Conservation (phyloP, 2,113 vertebrate genomes). For the Enhydra lutris region DNA sequence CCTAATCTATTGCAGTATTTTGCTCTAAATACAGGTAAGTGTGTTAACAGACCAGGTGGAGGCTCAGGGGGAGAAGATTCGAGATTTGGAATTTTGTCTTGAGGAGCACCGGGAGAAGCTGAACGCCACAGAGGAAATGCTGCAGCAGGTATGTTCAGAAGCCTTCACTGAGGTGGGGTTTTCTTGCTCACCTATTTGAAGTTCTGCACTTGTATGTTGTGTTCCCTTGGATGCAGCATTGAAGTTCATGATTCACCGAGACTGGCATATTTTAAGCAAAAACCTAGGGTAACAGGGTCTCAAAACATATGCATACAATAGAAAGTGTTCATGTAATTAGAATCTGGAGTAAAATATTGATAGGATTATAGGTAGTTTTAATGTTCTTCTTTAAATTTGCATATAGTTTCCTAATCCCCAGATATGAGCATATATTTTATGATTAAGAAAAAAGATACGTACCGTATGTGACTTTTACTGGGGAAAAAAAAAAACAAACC, state of each 20-base stretch:
- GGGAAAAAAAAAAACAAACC: neutral
- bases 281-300: neutral
- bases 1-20: neutral
- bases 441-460: neutral
- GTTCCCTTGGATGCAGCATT: neutral
- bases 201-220: neutral
- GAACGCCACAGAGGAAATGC: constrained; percentile 95
- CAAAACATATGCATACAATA: neutral
- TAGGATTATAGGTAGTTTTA: neutral
- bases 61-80: constrained; percentile 98
- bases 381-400: neutral
- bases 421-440: neutral
- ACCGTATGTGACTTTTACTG: neutral
- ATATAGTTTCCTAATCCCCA: neutral
- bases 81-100: constrained; percentile 95
- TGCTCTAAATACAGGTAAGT: constrained; percentile 87
- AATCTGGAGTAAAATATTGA: neutral
- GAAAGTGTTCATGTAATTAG: neutral
- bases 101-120: constrained; percentile 97
- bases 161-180: rapidly evolving
- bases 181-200: neutral
- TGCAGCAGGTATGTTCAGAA: constrained; percentile 90
- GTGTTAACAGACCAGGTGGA: constrained; percentile 99
- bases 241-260: neutral
- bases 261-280: neutral